Percentiles rank a stretch among this genome's conserved stretches.
These are phyloP conservation scores for Cochlearius cochlearius DNA, from an alignment of 2,113 vertebrate species.

Conservation along the genomic window DNA sequence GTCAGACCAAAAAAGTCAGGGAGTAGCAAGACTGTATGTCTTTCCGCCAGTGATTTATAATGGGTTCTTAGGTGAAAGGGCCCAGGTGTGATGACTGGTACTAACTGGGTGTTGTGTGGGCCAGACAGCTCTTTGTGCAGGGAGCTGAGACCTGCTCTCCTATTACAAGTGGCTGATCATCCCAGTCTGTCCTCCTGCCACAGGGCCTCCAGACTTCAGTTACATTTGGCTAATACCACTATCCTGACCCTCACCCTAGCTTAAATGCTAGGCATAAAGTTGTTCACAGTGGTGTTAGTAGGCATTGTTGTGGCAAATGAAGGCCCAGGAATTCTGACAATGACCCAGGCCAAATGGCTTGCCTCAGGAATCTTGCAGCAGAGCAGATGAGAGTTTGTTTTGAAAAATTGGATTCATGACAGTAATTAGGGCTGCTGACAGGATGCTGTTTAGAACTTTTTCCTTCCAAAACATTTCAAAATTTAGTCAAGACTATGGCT, in stretches of 20 bases:
- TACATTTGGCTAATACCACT: neutral
- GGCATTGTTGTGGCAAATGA: neutral
- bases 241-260: neutral
- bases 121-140: neutral
- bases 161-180: neutral
- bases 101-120: neutral
- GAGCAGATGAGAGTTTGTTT: neutral
- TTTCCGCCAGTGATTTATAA: neutral
- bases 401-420: slow-evolving; percentile 28
- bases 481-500: neutral
- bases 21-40: neutral
- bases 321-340: slow-evolving; percentile 6
- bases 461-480: slow-evolving; percentile 61
- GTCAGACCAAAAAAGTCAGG: neutral
- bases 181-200: neutral
- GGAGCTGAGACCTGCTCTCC: neutral
- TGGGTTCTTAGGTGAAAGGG: neutral
- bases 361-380: neutral
- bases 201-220: neutral
- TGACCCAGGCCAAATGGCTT: slow-evolving; percentile 8
- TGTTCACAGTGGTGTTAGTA: neutral
- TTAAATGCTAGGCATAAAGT: neutral
- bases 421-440: slow-evolving; percentile 53
- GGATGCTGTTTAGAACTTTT: slow-evolving; percentile 38
- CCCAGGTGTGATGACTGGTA: neutral